A percentile compares a stretch with the other conserved stretches of the same genome.
Conservation (phyloP, 2,113 vertebrate genomes). For the Helogale parvula region DNA sequence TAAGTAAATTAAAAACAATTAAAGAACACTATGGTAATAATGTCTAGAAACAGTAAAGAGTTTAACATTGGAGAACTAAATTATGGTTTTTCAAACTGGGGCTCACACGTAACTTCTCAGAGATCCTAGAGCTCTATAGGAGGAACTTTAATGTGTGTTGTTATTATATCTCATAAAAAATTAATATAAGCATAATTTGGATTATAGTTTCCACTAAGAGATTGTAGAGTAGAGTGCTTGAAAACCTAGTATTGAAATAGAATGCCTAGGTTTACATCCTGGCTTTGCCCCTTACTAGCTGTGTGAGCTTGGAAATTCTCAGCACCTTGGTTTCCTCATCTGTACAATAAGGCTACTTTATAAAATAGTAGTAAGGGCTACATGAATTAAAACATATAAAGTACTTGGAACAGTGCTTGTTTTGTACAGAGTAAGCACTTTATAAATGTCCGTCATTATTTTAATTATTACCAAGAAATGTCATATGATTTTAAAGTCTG, state of each 20-base stretch:
- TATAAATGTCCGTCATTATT: background rate
- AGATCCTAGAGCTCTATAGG: background rate
- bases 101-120: background rate
- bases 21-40: background rate
- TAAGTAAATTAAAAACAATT: background rate
- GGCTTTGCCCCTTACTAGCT: background rate
- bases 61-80: constrained; percentile 18
- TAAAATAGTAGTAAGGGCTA: background rate
- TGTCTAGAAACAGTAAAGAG: constrained; percentile 10
- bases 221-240: background rate
- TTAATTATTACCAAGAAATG: constrained; percentile 9
- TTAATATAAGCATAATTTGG: constrained; percentile 27
- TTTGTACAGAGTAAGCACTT: background rate
- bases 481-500: constrained; percentile 14
- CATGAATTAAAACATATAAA: background rate
- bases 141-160: background rate
- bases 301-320: background rate
- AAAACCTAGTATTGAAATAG: background rate
- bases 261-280: background rate
- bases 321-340: background rate
- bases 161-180: constrained; percentile 45
- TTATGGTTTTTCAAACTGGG: constrained; percentile 9
- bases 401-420: background rate
- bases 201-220: background rate
- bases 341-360: background rate